Evolutionary conservation across 2,888 invertebrate species (phyloP).

Genomic region (Phalera bucephala): DNA sequence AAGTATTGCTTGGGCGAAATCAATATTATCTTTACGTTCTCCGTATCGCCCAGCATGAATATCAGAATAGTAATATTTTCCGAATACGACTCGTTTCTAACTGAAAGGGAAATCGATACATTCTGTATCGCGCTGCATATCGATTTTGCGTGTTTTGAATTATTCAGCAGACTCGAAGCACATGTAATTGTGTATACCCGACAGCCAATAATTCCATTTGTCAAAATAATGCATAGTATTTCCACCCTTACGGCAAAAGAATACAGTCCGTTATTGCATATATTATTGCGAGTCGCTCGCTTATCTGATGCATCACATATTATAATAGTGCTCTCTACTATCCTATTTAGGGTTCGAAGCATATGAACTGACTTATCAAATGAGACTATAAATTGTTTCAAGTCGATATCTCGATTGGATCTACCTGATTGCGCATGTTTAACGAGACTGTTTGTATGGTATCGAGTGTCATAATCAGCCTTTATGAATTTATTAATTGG

Average conservation of each 20-base stretch:
- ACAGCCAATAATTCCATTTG: slow-evolving; percentile 32
- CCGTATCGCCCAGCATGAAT: slow-evolving; percentile 19
- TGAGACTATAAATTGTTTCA: slow-evolving; percentile 34
- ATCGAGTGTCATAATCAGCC: slow-evolving; percentile 4
- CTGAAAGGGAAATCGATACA: slow-evolving; percentile 44
- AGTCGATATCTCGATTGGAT: slow-evolving; percentile 25
- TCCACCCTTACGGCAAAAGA: slow-evolving; percentile 5
- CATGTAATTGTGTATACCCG: slow-evolving; percentile 18
- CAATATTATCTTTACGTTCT: slow-evolving; percentile 23
- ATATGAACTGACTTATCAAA: slow-evolving; percentile 24
- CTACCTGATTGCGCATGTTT: slow-evolving; percentile 19
- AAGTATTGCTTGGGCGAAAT: slow-evolving; percentile 7
- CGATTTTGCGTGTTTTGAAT: slow-evolving; percentile 52
- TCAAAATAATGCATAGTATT: slow-evolving; percentile 15
- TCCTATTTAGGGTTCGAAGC: slow-evolving; percentile 21
- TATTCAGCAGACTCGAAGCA: slow-evolving; percentile 41
- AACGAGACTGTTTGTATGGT: slow-evolving; percentile 13
- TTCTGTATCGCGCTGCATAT: slow-evolving; percentile 50
- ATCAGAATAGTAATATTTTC: slow-evolving; percentile 11
- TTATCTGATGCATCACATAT: slow-evolving; percentile 25
- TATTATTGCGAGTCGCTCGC: slow-evolving; percentile 13
- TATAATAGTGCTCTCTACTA: slow-evolving; percentile 21
- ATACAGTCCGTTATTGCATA: slow-evolving; percentile 19
- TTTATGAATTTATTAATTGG: background rate
- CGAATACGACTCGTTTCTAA: slow-evolving; percentile 24